Evolutionary conservation across 2,113 vertebrate species (phyloP).

Genomic region (Crocuta crocuta): DNA sequence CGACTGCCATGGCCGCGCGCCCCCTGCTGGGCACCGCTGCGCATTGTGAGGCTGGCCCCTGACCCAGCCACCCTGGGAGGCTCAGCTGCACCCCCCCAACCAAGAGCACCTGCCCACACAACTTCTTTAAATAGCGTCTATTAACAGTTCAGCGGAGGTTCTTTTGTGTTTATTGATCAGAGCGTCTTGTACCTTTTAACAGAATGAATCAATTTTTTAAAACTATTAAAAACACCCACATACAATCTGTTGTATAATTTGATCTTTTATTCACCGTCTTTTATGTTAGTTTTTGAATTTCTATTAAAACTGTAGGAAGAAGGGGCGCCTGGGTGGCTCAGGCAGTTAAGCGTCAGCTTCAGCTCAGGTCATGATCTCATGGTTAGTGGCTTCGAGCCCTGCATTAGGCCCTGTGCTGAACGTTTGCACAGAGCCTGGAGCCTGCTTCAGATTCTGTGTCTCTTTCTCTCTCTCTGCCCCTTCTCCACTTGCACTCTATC

Average conservation of each 20-base stretch:
- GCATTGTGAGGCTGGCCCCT: background rate
- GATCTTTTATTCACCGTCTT: background rate
- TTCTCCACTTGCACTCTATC: too few species aligned
- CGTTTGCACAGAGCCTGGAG: too few species aligned
- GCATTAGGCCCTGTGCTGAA: too few species aligned
- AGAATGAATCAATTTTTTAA: background rate
- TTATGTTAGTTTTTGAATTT: background rate
- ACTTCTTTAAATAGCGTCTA: background rate
- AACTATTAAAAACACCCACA: background rate
- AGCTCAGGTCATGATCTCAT: too few species aligned
- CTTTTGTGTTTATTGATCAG: background rate
- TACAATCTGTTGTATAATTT: background rate
- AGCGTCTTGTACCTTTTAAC: background rate
- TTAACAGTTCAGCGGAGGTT: background rate
- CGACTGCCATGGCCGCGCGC: background rate
- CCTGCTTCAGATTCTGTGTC: too few species aligned
- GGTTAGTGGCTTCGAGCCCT: too few species aligned
- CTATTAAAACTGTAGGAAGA: background rate
- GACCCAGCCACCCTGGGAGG: fast-evolving
- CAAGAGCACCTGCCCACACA: background rate
- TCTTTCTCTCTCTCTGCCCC: too few species aligned
- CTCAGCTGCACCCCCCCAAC: background rate
- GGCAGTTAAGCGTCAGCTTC: too few species aligned
- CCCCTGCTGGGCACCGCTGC: background rate
- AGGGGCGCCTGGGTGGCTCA: background rate